Percentiles rank a stretch among this genome's conserved stretches.
Conservation (phyloP, 1,140 invertebrate species). For the Zophobas atratus region DNA sequence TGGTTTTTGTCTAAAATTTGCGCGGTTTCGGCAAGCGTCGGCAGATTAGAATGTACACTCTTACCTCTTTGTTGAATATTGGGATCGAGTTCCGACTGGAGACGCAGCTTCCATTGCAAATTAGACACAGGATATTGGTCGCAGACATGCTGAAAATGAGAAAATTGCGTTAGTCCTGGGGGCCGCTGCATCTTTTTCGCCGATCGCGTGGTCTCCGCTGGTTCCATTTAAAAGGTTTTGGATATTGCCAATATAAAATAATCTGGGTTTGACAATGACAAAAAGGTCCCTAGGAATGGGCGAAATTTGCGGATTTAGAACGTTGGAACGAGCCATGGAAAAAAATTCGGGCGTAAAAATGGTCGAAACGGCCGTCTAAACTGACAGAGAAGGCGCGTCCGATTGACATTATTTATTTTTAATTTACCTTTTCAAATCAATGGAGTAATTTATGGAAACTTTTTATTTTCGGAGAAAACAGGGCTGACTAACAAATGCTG, state of each 20-base stretch:
- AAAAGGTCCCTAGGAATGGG: conserved; percentile 51
- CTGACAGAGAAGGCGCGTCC: background rate
- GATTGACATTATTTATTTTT: conserved; percentile 32
- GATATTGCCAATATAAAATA: conserved; percentile 43
- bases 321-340: conserved; percentile 28
- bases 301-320: conserved; percentile 28
- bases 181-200: background rate
- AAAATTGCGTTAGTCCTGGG: background rate
- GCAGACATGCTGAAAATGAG: conserved; percentile 57
- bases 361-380: conserved; percentile 14
- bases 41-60: background rate
- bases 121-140: conserved; percentile 68
- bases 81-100: conserved; percentile 71
- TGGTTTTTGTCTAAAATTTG: conserved; percentile 56
- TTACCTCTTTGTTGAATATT: conserved; percentile 70
- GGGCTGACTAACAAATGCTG: conserved; percentile 67
- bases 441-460: conserved; percentile 66
- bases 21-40: background rate
- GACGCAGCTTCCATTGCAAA: conserved; percentile 72
- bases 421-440: conserved; percentile 65
- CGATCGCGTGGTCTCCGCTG: background rate
- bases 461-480: conserved; percentile 65
- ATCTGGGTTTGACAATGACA: conserved; percentile 46
- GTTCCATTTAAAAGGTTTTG: conserved; percentile 25
- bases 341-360: conserved; percentile 28